phyloP scores from a whole-genome alignment of 2,888 invertebrate genomes.

The Drosophila paramelanica region DNA sequence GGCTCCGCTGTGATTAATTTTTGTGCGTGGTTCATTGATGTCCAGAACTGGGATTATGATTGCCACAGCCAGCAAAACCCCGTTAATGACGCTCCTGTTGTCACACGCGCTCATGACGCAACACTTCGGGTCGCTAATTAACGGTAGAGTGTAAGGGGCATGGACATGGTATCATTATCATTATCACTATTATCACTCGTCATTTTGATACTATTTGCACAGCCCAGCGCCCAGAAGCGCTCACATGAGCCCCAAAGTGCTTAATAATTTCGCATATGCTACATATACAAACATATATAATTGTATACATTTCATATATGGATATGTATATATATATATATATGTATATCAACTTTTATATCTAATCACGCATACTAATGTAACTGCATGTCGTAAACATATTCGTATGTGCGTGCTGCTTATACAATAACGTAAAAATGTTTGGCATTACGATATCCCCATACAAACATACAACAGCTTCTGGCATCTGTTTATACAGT shows the following conservation, averaged over 20 bases:
- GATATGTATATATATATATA: neutral
- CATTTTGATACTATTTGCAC: conserved; percentile 55
- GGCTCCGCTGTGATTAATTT: conserved; percentile 59
- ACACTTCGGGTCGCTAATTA: conserved; percentile 39
- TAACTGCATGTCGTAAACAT: conserved; percentile 35
- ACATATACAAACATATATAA: conserved; percentile 7
- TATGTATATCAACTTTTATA: conserved; percentile 17
- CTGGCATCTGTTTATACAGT: neutral
- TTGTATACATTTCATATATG: neutral
- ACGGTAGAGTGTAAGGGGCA: conserved; percentile 7
- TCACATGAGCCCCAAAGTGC: conserved; percentile 66
- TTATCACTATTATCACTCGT: conserved; percentile 55
- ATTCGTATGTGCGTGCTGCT: conserved; percentile 33
- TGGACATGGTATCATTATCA: conserved; percentile 40
- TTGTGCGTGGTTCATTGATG: conserved; percentile 43
- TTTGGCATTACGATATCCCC: neutral
- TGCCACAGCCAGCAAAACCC: conserved; percentile 12
- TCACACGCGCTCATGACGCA: conserved; percentile 50
- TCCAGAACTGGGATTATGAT: neutral
- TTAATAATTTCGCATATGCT: conserved; percentile 52
- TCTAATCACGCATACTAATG: conserved; percentile 41
- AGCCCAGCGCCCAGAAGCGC: conserved; percentile 33
- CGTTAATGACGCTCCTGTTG: conserved; percentile 44
- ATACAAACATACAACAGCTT: neutral
- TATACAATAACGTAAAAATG: conserved; percentile 22